Evolutionary conservation across 2,888 invertebrate species (phyloP).

Genomic region (Cordilura impudica): DNA sequence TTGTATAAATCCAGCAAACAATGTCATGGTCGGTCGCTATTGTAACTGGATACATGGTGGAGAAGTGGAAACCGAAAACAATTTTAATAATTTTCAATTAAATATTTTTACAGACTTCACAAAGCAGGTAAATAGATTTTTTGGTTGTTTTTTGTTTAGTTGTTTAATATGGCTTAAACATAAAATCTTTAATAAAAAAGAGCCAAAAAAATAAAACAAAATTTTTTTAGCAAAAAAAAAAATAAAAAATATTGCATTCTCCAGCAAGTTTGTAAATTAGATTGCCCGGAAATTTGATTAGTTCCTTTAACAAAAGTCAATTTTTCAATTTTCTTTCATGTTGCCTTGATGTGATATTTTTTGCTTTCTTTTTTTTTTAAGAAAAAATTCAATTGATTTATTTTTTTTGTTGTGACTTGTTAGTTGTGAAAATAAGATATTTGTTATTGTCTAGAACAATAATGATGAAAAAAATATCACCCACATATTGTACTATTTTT

Average conservation of each 20-base stretch:
- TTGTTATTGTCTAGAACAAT: no score
- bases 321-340: not conserved
- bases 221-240: not conserved
- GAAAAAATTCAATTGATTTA: not conserved
- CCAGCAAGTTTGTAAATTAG: not conserved
- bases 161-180: not conserved
- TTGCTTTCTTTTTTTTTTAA: not conserved
- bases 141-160: not conserved
- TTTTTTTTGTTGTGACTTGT: not conserved
- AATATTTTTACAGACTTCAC: constrained; percentile 13
- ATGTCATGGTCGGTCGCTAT: constrained; percentile 49
- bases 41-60: not conserved
- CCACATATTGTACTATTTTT: not conserved
- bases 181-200: no score
- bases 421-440: not conserved
- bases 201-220: not conserved
- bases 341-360: not conserved
- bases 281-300: not conserved
- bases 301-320: not conserved
- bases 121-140: no score
- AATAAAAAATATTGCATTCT: not conserved
- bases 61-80: not conserved
- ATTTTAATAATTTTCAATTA: constrained; percentile 33
- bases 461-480: not conserved
- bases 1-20: constrained; percentile 33